Conservation (phyloP, 2,888 invertebrate genomes). For the Microlaimidae sp. region DNA sequence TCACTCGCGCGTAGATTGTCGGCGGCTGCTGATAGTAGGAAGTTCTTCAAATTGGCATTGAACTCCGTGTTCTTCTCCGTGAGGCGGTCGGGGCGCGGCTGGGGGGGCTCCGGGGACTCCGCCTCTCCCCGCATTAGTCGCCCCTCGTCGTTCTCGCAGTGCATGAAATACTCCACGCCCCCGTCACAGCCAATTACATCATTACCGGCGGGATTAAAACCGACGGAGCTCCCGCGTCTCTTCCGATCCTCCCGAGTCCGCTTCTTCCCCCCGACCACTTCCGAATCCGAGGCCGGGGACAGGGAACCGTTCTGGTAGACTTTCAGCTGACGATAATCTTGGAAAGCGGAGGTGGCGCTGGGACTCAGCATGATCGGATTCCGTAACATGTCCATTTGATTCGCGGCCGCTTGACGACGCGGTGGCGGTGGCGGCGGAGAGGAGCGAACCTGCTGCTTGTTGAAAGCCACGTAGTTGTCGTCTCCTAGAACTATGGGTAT, state of each 20-base stretch:
- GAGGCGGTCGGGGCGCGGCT: too few species aligned
- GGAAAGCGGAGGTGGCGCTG: not conserved
- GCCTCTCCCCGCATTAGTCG: not conserved
- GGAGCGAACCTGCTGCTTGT: not conserved
- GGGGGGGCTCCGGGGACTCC: not conserved
- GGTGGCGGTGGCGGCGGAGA: too few species aligned
- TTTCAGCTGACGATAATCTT: not conserved
- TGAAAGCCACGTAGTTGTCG: not conserved
- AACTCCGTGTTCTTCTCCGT: not conserved
- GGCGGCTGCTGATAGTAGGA: too few species aligned
- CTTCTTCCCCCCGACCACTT: too few species aligned
- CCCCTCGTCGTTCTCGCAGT: not conserved
- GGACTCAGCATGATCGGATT: too few species aligned
- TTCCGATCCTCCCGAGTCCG: too few species aligned
- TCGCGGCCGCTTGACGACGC: too few species aligned
- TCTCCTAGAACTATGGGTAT: not conserved
- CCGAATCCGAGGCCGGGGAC: not conserved
- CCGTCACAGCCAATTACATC: not conserved
- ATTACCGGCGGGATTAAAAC: too few species aligned
- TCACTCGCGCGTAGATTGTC: too few species aligned
- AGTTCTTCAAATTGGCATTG: too few species aligned
- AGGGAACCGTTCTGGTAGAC: not conserved
- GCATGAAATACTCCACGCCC: not conserved
- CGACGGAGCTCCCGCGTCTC: not conserved
- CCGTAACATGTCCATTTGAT: too few species aligned